Conservation (phyloP, 2,797 vertebrate species). For the Sebastes ruberrimus region DNA sequence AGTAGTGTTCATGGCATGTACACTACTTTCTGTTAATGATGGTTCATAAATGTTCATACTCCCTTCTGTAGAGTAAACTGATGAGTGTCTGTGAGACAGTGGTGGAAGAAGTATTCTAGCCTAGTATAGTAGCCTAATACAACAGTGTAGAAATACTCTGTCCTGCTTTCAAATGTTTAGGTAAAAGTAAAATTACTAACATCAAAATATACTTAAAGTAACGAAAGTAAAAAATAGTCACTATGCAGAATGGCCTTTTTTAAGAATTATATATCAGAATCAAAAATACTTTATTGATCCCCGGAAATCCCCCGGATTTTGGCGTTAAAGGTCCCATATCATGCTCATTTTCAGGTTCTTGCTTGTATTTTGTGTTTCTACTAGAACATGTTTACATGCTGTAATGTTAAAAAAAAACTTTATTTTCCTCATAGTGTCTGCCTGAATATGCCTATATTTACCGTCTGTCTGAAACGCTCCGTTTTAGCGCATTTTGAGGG, state of each 20-base stretch:
- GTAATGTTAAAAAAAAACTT: too few relatives aligned
- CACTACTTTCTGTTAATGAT: not conserved
- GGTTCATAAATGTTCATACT: not conserved
- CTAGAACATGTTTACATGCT: too few relatives aligned
- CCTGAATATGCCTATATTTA: rapidly evolving
- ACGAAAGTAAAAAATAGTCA: not conserved
- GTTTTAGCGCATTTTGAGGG: rapidly evolving
- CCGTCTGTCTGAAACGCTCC: too few relatives aligned
- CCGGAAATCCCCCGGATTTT: too few relatives aligned
- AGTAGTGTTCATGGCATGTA: not conserved
- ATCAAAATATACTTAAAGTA: not conserved
- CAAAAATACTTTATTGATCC: too few relatives aligned
- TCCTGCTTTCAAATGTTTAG: not conserved
- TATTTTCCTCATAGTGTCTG: rapidly evolving
- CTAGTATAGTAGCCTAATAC: not conserved
- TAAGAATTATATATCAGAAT: not conserved
- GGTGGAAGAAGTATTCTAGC: too few relatives aligned
- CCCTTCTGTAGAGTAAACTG: not conserved
- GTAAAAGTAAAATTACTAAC: not conserved
- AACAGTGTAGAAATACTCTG: not conserved
- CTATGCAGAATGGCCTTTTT: not conserved
- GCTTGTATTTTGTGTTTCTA: too few relatives aligned
- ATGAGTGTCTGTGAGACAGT: not conserved
- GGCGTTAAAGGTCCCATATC: too few relatives aligned
- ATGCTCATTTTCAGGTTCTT: too few relatives aligned